These are phyloP conservation scores for Butorides virescens DNA, from an alignment of 2,113 vertebrate species.

Conservation along the genomic window DNA sequence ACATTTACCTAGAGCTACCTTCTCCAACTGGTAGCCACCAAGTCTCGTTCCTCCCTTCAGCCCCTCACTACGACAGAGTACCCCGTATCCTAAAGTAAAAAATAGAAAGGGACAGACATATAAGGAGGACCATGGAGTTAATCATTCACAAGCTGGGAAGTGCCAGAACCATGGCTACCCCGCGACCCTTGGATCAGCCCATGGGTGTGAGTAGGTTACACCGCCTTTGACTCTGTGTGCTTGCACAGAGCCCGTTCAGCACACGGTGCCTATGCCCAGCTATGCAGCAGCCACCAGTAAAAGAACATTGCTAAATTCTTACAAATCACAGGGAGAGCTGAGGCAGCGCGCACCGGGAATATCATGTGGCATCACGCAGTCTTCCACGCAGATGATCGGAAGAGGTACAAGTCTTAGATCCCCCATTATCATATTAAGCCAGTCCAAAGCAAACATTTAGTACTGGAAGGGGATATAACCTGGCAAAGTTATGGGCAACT, in stretches of 20 bases:
- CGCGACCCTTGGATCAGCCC: background rate
- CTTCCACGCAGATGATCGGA: background rate
- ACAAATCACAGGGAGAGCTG: background rate
- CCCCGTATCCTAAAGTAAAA: background rate
- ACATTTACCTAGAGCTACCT: background rate
- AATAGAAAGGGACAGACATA: background rate
- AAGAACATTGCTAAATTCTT: background rate
- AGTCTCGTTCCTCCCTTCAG: background rate
- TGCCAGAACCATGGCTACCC: background rate
- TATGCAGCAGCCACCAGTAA: background rate
- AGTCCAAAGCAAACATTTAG: background rate
- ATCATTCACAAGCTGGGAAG: background rate
- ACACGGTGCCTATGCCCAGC: background rate
- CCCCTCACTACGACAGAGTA: background rate
- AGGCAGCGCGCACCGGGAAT: background rate
- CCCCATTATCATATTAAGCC: background rate
- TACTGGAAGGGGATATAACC: background rate
- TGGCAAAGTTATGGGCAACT: background rate
- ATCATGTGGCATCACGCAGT: background rate
- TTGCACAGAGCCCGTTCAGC: background rate
- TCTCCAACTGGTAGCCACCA: background rate
- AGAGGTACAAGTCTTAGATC: background rate
- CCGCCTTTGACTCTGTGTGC: background rate
- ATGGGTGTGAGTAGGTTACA: rapidly evolving
- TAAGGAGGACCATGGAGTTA: background rate